These are phyloP conservation scores for Charaxes varanes DNA, from an alignment of 1,140 invertebrate genomes.

Conservation along the genomic window DNA sequence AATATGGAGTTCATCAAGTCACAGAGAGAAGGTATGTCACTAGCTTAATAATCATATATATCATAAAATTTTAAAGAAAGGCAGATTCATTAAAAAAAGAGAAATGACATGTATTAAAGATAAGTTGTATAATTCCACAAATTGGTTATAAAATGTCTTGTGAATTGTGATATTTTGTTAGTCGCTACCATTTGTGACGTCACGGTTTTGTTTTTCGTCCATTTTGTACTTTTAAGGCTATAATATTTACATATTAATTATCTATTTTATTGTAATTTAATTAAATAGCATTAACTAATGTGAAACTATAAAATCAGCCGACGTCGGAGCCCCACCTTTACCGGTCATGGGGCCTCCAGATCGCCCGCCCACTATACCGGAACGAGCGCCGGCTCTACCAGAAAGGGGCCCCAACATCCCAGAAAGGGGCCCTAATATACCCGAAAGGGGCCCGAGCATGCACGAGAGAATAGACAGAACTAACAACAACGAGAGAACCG, in stretches of 20 bases:
- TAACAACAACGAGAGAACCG: conserved; percentile 10
- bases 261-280: not conserved
- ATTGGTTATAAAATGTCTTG: not conserved
- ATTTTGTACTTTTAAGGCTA: no score
- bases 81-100: conserved; percentile 9
- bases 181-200: no score
- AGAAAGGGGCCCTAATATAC: conserved; percentile 23
- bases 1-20: conserved; percentile 60
- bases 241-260: not conserved
- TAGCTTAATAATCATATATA: not conserved
- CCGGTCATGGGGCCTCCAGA: conserved; percentile 24
- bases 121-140: no score
- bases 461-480: conserved; percentile 14
- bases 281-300: not conserved
- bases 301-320: conserved; percentile 17
- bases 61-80: not conserved
- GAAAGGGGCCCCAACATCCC: conserved; percentile 16
- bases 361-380: conserved; percentile 16
- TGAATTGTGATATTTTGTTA: not conserved
- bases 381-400: conserved; percentile 13
- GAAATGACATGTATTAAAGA: not conserved
- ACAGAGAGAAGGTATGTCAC: conserved; percentile 45
- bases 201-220: no score
- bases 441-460: conserved; percentile 21
- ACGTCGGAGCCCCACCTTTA: conserved; percentile 22